These are phyloP conservation scores for Anomalospiza imberbis DNA, from an alignment of 2,797 vertebrate genomes.

Conservation along the genomic window DNA sequence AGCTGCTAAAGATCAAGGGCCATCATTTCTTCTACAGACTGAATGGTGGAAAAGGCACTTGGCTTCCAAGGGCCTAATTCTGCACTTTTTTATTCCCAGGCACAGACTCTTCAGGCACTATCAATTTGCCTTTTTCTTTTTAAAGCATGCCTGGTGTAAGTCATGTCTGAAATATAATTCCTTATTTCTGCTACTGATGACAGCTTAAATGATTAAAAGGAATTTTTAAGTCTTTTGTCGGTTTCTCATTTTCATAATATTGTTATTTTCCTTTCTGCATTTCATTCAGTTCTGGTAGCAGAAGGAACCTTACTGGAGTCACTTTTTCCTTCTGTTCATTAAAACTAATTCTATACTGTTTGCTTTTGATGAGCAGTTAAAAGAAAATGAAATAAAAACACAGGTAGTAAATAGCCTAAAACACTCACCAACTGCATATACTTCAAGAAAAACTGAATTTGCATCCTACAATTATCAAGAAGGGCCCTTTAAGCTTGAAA, in stretches of 20 bases:
- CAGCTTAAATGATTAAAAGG: constrained; percentile 19
- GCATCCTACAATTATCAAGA: neutral
- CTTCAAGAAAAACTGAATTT: neutral
- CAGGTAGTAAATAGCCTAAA: neutral
- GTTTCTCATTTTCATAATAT: neutral
- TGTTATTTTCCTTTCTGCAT: constrained; percentile 7
- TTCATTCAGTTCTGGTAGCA: neutral
- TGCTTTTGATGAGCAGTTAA: neutral
- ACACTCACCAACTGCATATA: neutral
- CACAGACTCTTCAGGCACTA: constrained; percentile 8
- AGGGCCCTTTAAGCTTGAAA: constrained; percentile 48
- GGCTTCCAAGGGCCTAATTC: neutral
- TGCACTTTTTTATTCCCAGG: neutral
- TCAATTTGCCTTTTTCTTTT: constrained; percentile 28
- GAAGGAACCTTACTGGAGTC: neutral
- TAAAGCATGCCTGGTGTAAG: constrained; percentile 9
- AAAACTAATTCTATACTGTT: neutral
- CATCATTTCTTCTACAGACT: neutral
- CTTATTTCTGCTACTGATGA: constrained; percentile 10
- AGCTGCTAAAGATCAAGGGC: constrained; percentile 36
- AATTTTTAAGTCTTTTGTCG: neutral
- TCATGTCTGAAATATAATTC: constrained; percentile 26
- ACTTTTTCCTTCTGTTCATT: neutral
- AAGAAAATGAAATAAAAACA: neutral
- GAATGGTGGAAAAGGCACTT: neutral